A percentile compares a stretch with the other conserved stretches of the same genome.
Evolutionary conservation across 2,113 vertebrate genomes (phyloP).

Genomic region (Aleadryas rufinucha): DNA sequence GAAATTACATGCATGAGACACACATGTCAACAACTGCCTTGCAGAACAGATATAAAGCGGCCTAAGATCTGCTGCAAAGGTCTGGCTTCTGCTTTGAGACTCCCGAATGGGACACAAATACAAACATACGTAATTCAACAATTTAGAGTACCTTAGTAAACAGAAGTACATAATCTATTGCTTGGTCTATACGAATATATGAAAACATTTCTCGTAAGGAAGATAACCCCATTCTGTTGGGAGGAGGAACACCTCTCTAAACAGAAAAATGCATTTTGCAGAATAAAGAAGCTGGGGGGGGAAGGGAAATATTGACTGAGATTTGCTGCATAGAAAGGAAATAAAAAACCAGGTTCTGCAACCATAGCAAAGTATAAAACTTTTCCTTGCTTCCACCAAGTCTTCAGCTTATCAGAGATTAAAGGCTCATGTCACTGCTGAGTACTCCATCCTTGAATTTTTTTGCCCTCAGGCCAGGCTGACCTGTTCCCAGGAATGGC

Average conservation of each 20-base stretch:
- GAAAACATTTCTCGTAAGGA: not conserved
- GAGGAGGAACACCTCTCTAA: not conserved
- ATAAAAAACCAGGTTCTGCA: not conserved
- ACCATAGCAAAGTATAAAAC: not conserved
- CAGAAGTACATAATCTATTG: not conserved
- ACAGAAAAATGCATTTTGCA: not conserved
- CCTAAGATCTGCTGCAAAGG: not conserved
- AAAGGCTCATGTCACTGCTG: not conserved
- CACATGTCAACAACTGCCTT: not conserved
- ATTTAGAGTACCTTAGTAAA: not conserved
- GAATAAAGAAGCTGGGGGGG: not conserved
- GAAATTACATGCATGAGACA: fast-evolving
- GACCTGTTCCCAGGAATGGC: not conserved
- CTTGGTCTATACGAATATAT: not conserved
- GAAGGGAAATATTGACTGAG: not conserved
- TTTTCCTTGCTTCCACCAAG: not conserved
- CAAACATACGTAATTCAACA: not conserved
- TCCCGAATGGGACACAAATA: not conserved
- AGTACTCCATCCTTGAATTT: not conserved
- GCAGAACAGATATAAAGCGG: not conserved
- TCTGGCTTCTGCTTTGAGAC: not conserved
- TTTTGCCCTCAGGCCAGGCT: not conserved
- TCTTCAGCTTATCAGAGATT: not conserved
- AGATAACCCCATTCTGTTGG: not conserved
- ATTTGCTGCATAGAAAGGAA: not conserved